Evolutionary conservation across 2,113 vertebrate species (phyloP).

Genomic region (Tragelaphus strepsiceros): DNA sequence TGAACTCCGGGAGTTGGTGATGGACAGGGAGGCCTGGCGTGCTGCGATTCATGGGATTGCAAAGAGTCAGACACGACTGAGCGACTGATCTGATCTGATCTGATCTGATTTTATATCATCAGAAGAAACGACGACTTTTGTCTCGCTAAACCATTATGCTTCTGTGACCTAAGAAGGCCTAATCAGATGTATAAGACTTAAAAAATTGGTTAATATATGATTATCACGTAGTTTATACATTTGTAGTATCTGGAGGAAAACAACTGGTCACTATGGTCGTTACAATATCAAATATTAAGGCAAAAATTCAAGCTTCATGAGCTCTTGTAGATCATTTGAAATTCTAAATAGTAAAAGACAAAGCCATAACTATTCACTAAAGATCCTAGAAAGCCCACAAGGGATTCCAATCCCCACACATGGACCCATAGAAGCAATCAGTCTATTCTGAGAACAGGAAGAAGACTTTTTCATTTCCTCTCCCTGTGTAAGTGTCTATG

Average conservation of each 20-base stretch:
- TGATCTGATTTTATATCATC: not conserved
- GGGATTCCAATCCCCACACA: not conserved
- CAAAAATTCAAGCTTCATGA: slow-evolving; percentile 1
- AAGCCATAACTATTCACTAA: not conserved
- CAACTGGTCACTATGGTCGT: not conserved
- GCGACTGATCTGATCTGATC: no score
- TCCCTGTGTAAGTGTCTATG: not conserved
- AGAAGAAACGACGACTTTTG: not conserved
- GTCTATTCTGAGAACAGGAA: not conserved
- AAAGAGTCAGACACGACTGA: no score
- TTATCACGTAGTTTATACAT: not conserved
- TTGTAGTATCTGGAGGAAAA: not conserved
- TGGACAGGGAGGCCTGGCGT: no score
- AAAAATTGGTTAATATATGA: not conserved
- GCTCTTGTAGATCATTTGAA: not conserved
- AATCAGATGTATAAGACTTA: not conserved
- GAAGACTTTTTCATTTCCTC: not conserved
- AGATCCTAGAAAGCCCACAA: not conserved
- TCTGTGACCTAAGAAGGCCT: not conserved
- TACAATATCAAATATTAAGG: not conserved
- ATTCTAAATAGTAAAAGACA: not conserved
- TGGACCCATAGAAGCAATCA: not conserved
- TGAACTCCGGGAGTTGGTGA: no score
- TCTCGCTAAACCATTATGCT: not conserved
- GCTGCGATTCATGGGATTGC: no score